phyloP scores from a whole-genome alignment of 2,797 vertebrate species.

The Distichodus sexfasciatus region DNA sequence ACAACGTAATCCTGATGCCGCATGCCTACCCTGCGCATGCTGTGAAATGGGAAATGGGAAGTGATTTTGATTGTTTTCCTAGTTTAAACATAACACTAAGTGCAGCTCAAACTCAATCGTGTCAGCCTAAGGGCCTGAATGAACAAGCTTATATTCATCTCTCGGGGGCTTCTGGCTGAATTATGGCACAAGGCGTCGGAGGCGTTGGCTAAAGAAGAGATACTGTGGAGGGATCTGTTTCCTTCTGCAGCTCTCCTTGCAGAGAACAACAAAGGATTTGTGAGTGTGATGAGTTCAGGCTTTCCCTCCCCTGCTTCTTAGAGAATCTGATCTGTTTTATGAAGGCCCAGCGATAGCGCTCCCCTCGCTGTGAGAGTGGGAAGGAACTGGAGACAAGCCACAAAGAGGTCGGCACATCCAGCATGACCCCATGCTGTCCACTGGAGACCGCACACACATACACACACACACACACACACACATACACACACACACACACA shows the following conservation, averaged over 20 bases:
- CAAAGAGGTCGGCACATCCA: constrained; percentile 55
- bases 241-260: constrained; percentile 64
- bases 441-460: constrained; percentile 40
- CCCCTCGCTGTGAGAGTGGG: constrained; percentile 41
- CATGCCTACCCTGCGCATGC: neutral
- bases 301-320: constrained; percentile 49
- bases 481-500: too few species aligned
- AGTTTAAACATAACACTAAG: neutral
- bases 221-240: constrained; percentile 68
- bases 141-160: constrained; percentile 25
- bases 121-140: constrained; percentile 52
- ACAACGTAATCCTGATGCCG: neutral
- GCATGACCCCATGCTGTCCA: constrained; percentile 57
- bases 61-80: neutral
- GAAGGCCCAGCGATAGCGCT: constrained; percentile 46
- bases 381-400: constrained; percentile 57
- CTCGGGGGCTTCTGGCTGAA: constrained; percentile 7
- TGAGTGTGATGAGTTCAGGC: constrained; percentile 70
- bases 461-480: constrained; percentile 14
- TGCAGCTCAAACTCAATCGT: neutral
- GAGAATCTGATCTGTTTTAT: constrained; percentile 73
- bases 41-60: neutral
- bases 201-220: constrained; percentile 64
- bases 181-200: constrained; percentile 45
- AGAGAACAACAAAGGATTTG: constrained; percentile 72